phyloP scores from a whole-genome alignment of 2,113 vertebrate species.

The Ellobius talpinus region DNA sequence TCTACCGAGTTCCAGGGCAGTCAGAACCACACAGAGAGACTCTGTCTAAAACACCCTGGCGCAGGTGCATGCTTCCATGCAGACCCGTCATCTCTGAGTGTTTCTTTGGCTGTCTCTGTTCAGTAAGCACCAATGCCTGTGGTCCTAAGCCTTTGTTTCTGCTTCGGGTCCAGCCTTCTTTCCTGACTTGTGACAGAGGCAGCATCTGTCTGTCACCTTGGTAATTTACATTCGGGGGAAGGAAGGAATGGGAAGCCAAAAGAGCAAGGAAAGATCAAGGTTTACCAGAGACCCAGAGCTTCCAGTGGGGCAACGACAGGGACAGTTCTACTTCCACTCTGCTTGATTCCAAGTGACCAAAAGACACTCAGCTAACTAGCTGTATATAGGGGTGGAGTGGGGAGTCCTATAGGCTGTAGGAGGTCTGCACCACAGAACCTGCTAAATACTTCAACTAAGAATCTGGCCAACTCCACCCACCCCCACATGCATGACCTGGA shows the following conservation, averaged over 20 bases:
- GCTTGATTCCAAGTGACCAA: background rate
- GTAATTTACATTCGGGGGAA: background rate
- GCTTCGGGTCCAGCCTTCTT: background rate
- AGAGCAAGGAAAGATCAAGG: fast-evolving
- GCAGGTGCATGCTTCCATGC: background rate
- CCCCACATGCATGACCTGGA: background rate
- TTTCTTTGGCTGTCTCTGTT: background rate
- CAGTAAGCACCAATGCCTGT: fast-evolving
- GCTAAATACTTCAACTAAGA: no score
- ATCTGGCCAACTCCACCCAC: fast-evolving
- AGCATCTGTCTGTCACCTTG: background rate
- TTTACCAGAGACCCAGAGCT: background rate
- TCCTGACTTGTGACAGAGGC: background rate
- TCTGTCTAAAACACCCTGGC: background rate
- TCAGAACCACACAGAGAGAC: background rate
- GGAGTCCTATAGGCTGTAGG: no score
- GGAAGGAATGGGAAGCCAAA: background rate
- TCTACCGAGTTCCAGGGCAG: background rate
- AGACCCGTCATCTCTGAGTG: background rate
- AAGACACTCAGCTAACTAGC: fast-evolving
- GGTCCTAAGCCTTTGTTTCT: background rate
- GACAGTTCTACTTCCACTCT: background rate
- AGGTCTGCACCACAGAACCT: background rate
- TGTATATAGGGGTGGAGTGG: fast-evolving
- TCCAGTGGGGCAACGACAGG: fast-evolving